These are phyloP conservation scores for Dinomys branickii DNA, from an alignment of 2,113 vertebrate genomes.

Conservation along the genomic window DNA sequence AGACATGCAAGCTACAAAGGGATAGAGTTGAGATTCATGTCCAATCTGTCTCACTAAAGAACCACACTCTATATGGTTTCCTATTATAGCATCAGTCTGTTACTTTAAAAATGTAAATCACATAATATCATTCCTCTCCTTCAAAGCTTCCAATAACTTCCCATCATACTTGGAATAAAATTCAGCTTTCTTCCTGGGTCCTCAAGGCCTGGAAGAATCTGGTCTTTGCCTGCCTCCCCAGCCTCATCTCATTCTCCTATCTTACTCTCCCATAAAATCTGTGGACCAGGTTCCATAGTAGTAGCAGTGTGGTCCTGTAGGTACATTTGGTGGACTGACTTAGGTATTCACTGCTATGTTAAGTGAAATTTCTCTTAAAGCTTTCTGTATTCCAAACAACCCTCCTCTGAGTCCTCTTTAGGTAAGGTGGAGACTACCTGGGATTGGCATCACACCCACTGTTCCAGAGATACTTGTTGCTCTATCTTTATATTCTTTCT, in stretches of 20 bases:
- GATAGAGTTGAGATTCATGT: conserved; percentile 31
- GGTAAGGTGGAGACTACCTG: not conserved
- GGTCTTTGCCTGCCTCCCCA: not conserved
- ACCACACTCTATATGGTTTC: conserved; percentile 10
- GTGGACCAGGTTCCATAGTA: not conserved
- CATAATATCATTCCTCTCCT: not conserved
- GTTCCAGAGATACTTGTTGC: not conserved
- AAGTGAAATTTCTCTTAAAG: not conserved
- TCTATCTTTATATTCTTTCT: not conserved
- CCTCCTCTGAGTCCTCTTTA: not conserved
- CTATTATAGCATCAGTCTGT: not conserved
- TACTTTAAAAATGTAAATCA: conserved; percentile 31
- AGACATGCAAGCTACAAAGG: not conserved
- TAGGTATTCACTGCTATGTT: not conserved
- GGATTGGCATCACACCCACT: not conserved
- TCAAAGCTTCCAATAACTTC: conserved; percentile 39
- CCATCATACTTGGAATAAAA: not conserved
- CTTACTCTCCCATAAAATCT: not conserved
- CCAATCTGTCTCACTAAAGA: conserved; percentile 23
- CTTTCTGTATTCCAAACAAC: not conserved
- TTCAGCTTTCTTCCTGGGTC: not conserved
- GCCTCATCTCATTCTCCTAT: not conserved
- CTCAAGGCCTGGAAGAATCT: not conserved
- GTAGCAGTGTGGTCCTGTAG: not conserved
- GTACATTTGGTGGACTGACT: not conserved